Evolutionary conservation across 2,797 vertebrate genomes (phyloP).

Genomic region (Xenops minutus): DNA sequence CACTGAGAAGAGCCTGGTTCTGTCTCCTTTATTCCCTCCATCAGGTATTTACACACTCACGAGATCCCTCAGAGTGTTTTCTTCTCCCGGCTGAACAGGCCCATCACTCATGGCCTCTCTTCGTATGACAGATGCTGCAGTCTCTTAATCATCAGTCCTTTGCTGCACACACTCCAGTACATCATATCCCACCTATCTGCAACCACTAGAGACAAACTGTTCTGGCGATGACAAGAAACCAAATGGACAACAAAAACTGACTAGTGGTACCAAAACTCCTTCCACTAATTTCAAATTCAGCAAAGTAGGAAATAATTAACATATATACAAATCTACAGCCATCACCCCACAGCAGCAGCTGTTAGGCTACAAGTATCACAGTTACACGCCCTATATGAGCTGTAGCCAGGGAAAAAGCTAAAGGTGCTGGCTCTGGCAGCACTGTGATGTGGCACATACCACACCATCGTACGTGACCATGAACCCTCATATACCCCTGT

Average conservation of each 20-base stretch:
- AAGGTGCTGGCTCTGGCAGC: background rate
- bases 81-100: background rate
- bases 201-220: background rate
- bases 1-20: background rate
- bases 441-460: background rate
- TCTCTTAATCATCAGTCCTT: background rate
- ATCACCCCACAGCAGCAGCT: background rate
- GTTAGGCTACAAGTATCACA: background rate
- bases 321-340: accelerated
- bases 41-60: background rate
- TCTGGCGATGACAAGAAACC: background rate
- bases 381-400: accelerated
- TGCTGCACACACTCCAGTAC: background rate
- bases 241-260: background rate
- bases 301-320: background rate
- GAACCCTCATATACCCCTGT: accelerated
- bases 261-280: background rate
- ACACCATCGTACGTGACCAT: accelerated
- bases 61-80: background rate
- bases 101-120: accelerated
- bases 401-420: background rate
- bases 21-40: background rate
- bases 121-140: background rate
- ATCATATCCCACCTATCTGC: background rate
- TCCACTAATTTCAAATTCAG: background rate